These are phyloP conservation scores for Chaenogobius annularis DNA, from an alignment of 2,113 vertebrate genomes.

Conservation along the genomic window DNA sequence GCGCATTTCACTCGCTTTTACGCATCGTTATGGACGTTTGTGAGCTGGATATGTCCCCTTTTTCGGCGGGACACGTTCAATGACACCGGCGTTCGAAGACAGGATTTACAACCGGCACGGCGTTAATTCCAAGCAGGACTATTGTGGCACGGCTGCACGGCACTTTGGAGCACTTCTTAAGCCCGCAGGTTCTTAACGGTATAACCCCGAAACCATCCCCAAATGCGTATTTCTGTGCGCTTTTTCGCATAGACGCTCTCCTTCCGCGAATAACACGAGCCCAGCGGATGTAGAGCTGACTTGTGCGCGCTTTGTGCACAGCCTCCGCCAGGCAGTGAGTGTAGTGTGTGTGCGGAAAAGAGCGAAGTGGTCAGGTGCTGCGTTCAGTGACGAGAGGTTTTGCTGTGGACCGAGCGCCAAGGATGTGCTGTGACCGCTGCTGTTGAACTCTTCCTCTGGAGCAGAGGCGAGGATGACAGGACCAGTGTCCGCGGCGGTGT, in stretches of 20 bases:
- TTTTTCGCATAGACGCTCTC: slow-evolving; percentile 9
- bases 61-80: slow-evolving; percentile 28
- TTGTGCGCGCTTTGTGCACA: slow-evolving; percentile 48
- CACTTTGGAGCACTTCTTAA: slow-evolving; percentile 59
- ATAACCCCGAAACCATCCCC: not conserved
- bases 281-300: slow-evolving; percentile 32
- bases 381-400: not conserved
- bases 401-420: not conserved
- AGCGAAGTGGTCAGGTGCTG: not conserved
- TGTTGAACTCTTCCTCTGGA: slow-evolving; percentile 15
- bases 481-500: slow-evolving; percentile 18
- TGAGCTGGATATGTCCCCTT: not conserved
- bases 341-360: not conserved
- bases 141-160: slow-evolving; percentile 18
- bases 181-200: slow-evolving; percentile 13
- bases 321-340: not conserved
- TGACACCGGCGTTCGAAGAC: too few species aligned
- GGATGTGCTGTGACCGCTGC: slow-evolving; percentile 40
- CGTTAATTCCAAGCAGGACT: slow-evolving; percentile 12
- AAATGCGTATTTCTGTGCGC: not conserved
- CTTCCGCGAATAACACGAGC: not conserved
- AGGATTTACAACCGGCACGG: too few species aligned
- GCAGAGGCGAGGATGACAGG: slow-evolving; percentile 34
- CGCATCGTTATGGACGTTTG: not conserved
- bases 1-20: not conserved